Base-by-base conservation (phyloP, 2,113 vertebrate genomes). In the Herpailurus yagouaroundi region DNA sequence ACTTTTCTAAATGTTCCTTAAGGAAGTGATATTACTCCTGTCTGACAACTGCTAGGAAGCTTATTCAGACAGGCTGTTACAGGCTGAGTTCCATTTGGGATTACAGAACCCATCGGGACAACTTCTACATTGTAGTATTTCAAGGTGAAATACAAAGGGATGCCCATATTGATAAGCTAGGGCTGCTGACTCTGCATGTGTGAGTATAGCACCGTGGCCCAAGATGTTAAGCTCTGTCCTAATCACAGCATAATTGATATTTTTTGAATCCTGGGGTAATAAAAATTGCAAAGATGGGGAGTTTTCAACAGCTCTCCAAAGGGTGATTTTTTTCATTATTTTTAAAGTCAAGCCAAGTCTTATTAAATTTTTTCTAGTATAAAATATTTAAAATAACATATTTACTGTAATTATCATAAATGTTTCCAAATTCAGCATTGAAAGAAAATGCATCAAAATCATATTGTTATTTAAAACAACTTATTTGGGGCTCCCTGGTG, bases 371-470 rank as follows among this genome's bases (percentile, higher is more conserved):
- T 89, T 76, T 91, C 76, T 87, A 64, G 13, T 23, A 55, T 4
- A 93, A 95, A 92, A 66, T 68, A 93, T 89, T 94, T 92, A 92
- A 95, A 77, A 38, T 48, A 60, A 77, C 14, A 33, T 64, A 48
- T 92, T 89, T 92, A 15, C 16, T 92, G 19, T 82, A 81, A 80
- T 98, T 84, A 66, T 83, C 19, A 3, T 55, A 60, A 80, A 50
- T 83, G 25, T 29, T 92, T 82, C n/a, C 89, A 80, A 83, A 10
- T 25, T 10, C 2, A 91, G 33, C 38, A 63, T 97, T 81, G 25
- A 84, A 16, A 74, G 48, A 91, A 89, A 48, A 64, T 82, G 10
- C 48, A 68, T 80, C 38, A 92, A 89, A 79, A 68, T 38, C 4
- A 29, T 76, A 8, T 36, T 50, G 4, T 88, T 85, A 41, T 87